A percentile compares a stretch with the other conserved stretches of the same genome.
phyloP scores from a whole-genome alignment of 2,797 vertebrate species.

The Vireo griseus region DNA sequence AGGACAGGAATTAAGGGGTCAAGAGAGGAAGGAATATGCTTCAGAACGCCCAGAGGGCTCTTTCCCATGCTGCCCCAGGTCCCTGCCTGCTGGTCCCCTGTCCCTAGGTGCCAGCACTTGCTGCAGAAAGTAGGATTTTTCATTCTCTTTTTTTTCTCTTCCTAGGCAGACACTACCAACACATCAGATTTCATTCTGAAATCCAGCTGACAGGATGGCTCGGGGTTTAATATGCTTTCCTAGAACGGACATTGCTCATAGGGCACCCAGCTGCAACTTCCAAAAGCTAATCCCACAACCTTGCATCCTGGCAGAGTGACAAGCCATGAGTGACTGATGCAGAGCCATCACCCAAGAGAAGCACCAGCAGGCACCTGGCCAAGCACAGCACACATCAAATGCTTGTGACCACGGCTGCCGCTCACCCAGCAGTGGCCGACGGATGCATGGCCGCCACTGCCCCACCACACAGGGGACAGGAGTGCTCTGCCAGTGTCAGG shows the following conservation, averaged over 20 bases:
- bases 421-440: rapidly evolving
- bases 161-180: neutral
- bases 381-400: neutral
- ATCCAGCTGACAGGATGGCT: neutral
- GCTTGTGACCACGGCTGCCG: rapidly evolving
- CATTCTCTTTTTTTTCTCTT: neutral
- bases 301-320: neutral
- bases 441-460: rapidly evolving
- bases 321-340: neutral
- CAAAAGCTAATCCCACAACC: neutral
- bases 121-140: neutral
- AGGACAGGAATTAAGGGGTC: neutral
- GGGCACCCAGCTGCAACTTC: neutral
- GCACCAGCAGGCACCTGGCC: neutral
- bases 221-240: neutral
- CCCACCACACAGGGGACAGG: rapidly evolving
- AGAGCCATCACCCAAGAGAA: neutral
- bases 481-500: rapidly evolving
- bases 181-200: slow-evolving; percentile 12
- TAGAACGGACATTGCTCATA: slow-evolving; percentile 49
- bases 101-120: neutral
- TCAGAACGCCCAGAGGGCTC: neutral
- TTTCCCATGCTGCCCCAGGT: neutral
- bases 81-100: neutral
- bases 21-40: neutral